phyloP scores from a whole-genome alignment of 2,888 invertebrate species.

The Drosophila paracracens region DNA sequence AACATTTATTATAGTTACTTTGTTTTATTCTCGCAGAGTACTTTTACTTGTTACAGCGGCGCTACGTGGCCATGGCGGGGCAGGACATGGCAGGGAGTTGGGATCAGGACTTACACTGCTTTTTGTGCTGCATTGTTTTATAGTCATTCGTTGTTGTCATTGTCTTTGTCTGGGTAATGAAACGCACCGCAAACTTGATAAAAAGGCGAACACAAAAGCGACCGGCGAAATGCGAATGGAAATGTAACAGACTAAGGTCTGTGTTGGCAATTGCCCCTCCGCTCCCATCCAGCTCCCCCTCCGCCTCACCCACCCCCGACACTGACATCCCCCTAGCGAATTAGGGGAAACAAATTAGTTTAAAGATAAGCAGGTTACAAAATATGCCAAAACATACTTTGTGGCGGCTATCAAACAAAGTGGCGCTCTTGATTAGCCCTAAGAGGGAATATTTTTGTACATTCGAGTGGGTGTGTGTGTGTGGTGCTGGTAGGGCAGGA shows the following conservation, averaged over 20 bases:
- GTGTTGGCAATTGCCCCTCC: not conserved
- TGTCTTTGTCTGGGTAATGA: conserved; percentile 55
- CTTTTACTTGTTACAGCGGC: conserved; percentile 58
- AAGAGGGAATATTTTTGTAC: conserved; percentile 36
- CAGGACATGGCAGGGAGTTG: not conserved
- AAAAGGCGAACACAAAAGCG: conserved; percentile 51
- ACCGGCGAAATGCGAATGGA: conserved; percentile 27
- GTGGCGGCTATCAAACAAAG: conserved; percentile 63
- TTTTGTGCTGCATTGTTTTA: conserved; percentile 79
- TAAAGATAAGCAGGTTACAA: conserved; percentile 80
- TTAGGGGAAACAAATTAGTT: conserved; percentile 72
- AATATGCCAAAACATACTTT: conserved; percentile 76
- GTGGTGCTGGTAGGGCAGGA: not conserved
- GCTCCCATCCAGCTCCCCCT: not conserved
- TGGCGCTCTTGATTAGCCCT: conserved; percentile 75
- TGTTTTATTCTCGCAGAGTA: conserved; percentile 75
- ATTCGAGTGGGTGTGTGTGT: not conserved
- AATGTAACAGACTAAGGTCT: conserved; percentile 24
- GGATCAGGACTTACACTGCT: conserved; percentile 25
- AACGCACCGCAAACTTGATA: conserved; percentile 70
- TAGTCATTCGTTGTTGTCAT: conserved; percentile 54
- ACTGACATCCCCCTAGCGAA: conserved; percentile 1
- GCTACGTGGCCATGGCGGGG: not conserved
- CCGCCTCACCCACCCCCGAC: not conserved
- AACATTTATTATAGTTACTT: conserved; percentile 81